phyloP scores from a whole-genome alignment of 2,797 vertebrate genomes.

The Hylomyscus alleni region DNA sequence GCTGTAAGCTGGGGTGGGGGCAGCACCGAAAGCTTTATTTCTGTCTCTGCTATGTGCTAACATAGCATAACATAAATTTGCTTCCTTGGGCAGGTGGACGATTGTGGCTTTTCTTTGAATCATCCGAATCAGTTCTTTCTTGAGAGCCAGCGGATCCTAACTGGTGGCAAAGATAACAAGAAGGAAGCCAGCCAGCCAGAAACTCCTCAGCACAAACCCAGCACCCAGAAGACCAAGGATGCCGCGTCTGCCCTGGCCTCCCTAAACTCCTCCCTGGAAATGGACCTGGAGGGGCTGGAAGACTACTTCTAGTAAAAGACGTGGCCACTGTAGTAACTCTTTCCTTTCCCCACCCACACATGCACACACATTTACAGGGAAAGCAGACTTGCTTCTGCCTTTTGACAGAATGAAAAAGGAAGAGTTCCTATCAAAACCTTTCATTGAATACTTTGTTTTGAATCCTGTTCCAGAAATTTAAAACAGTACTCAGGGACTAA shows the following conservation, averaged over 20 bases:
- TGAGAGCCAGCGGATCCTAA: conserved; percentile 95
- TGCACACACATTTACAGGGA: not conserved
- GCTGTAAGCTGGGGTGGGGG: not conserved
- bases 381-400: not conserved
- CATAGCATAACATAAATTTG: conserved; percentile 46
- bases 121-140: conserved; percentile 99
- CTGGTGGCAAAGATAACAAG: conserved; percentile 92
- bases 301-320: conserved; percentile 92
- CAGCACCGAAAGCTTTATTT: not conserved
- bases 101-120: conserved; percentile 95
- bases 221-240: conserved; percentile 82
- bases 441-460: not conserved
- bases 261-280: conserved; percentile 78
- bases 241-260: conserved; percentile 71
- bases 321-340: not conserved
- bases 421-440: conserved; percentile 38
- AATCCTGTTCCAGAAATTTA: conserved; percentile 24
- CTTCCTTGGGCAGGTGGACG: conserved; percentile 91
- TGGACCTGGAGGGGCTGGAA: conserved; percentile 92
- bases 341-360: not conserved
- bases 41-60: not conserved
- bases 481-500: not conserved
- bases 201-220: conserved; percentile 85
- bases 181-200: conserved; percentile 87
- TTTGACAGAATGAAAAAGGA: conserved; percentile 6